These are phyloP conservation scores for Sebastes vulpes DNA, from an alignment of 2,797 vertebrate species.

Conservation along the genomic window DNA sequence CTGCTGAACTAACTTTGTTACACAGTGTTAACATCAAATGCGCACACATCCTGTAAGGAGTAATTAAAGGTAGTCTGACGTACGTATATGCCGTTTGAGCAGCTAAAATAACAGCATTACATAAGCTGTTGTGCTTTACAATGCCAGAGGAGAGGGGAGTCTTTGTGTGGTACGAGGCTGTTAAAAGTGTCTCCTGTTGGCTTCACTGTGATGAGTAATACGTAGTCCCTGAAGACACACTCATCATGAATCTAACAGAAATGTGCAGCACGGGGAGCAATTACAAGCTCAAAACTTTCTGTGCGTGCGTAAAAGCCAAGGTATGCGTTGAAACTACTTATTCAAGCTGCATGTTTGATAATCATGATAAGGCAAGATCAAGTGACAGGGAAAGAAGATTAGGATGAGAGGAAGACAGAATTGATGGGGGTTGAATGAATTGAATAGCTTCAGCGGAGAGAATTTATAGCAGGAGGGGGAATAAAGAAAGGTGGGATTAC, in stretches of 20 bases:
- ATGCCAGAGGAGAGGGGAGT: conserved; percentile 8
- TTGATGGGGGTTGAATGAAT: conserved; percentile 16
- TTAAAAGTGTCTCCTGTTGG: conserved; percentile 36
- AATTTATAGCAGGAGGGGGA: conserved; percentile 42
- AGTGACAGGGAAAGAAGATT: neutral
- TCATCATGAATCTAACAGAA: conserved; percentile 2
- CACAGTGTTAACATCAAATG: conserved; percentile 30
- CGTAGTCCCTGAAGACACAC: conserved; percentile 25
- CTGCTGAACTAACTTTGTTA: conserved; percentile 39
- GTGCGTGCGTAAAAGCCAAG: neutral
- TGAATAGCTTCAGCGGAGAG: conserved; percentile 32
- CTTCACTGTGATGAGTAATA: conserved; percentile 45
- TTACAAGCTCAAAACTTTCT: conserved; percentile 36
- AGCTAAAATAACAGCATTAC: conserved; percentile 53
- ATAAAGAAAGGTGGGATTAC: conserved; percentile 57
- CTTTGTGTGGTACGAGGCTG: conserved; percentile 14
- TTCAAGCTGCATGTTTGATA: conserved; percentile 11
- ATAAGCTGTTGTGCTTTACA: conserved; percentile 44
- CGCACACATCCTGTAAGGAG: conserved; percentile 26
- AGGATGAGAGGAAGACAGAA: neutral
- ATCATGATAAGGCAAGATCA: conserved; percentile 2
- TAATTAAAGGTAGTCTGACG: conserved; percentile 42
- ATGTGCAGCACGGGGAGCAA: neutral
- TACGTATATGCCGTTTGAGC: conserved; percentile 22
- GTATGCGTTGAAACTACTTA: neutral